Conservation (phyloP, 1,140 invertebrate species). For the Drosophila azteca region DNA sequence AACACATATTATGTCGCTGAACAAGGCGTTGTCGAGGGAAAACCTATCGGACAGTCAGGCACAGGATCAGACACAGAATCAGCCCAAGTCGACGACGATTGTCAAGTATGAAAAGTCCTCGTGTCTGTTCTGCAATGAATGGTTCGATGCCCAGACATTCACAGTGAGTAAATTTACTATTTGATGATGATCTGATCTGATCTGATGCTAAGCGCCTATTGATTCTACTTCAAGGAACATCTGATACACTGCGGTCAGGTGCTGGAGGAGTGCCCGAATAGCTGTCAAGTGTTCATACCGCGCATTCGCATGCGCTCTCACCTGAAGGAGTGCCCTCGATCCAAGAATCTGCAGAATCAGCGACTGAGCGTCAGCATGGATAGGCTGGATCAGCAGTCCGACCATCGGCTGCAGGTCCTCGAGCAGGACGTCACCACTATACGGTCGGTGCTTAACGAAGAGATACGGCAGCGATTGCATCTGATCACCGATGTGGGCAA, state of each 20-base stretch:
- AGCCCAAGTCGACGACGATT: slow-evolving; percentile 70
- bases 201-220: background rate
- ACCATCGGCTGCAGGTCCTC: slow-evolving; percentile 67
- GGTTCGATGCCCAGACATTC: slow-evolving; percentile 85
- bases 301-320: slow-evolving; percentile 86
- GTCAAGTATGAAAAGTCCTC: slow-evolving; percentile 83
- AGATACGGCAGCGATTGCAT: slow-evolving; percentile 78
- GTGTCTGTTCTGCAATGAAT: slow-evolving; percentile 87
- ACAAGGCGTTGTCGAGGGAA: slow-evolving; percentile 14
- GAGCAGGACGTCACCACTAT: slow-evolving; percentile 76
- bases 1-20: slow-evolving; percentile 43
- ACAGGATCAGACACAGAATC: slow-evolving; percentile 3
- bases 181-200: background rate
- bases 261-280: slow-evolving; percentile 87
- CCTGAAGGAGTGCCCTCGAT: slow-evolving; percentile 85
- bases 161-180: slow-evolving; percentile 78
- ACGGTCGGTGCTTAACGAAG: slow-evolving; percentile 79
- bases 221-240: slow-evolving; percentile 84
- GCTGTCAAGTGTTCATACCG: slow-evolving; percentile 88
- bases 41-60: slow-evolving; percentile 11
- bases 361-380: slow-evolving; percentile 61
- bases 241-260: slow-evolving; percentile 88
- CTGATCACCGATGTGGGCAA: slow-evolving; percentile 81
- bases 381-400: slow-evolving; percentile 60
- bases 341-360: slow-evolving; percentile 33